Evolutionary conservation across 2,797 vertebrate genomes (phyloP).

Genomic region (Sebastes nivosus): DNA sequence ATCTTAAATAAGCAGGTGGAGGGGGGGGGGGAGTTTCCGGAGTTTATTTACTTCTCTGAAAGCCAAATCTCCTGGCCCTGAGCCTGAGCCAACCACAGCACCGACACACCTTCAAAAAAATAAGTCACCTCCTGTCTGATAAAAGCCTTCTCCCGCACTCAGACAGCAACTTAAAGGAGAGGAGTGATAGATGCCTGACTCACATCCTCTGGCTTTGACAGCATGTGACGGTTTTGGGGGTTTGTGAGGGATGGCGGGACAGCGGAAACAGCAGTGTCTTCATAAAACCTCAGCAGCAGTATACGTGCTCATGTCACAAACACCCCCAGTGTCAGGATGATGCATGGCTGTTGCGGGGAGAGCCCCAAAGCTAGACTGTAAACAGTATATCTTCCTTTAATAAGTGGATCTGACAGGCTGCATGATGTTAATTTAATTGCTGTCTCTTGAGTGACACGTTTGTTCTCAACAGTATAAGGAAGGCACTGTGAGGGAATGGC

Average conservation of each 20-base stretch:
- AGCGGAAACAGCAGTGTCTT: constrained; percentile 5
- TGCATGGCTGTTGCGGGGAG: constrained; percentile 37
- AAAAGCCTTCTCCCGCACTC: constrained; percentile 2
- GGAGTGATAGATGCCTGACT: constrained; percentile 14
- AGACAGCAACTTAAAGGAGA: constrained; percentile 16
- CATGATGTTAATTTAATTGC: constrained; percentile 62
- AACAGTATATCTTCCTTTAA: constrained; percentile 52
- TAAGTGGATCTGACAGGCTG: constrained; percentile 52
- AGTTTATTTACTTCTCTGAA: constrained; percentile 30
- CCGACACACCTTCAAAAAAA: constrained; percentile 19
- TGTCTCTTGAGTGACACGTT: constrained; percentile 40
- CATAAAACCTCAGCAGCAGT: constrained; percentile 10
- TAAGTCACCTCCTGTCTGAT: not conserved
- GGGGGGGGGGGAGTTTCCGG: not conserved
- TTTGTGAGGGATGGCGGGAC: constrained; percentile 6
- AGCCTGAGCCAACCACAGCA: constrained; percentile 8
- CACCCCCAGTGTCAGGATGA: constrained; percentile 46
- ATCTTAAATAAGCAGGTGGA: not conserved
- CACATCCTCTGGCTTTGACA: constrained; percentile 19
- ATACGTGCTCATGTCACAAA: constrained; percentile 26
- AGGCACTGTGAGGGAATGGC: not conserved
- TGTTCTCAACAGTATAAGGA: constrained; percentile 21
- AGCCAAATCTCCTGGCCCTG: constrained; percentile 39
- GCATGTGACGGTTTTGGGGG: not conserved
- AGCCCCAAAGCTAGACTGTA: constrained; percentile 27